Conservation (phyloP, 2,113 vertebrate species). For the Capreolus pygargus region DNA sequence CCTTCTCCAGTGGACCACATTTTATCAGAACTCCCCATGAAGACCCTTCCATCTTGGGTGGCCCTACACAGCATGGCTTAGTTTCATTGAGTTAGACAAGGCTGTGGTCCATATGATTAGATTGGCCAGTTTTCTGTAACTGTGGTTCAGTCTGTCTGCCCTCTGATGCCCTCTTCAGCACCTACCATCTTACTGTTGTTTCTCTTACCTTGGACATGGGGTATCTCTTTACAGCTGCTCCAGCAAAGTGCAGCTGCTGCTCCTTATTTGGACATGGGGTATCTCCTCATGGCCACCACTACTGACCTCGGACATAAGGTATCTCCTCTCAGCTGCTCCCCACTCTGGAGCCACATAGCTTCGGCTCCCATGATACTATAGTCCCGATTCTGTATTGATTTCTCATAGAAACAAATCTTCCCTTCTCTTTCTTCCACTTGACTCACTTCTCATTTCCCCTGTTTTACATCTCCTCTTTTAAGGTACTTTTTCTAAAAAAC, state of each 20-base stretch:
- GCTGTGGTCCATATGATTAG: neutral
- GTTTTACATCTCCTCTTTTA: neutral
- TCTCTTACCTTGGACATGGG: neutral
- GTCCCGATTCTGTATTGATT: neutral
- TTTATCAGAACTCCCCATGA: neutral
- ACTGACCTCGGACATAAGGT: neutral
- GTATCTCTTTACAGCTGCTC: neutral
- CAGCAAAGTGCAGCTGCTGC: neutral
- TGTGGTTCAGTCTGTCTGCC: neutral
- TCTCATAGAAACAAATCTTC: neutral
- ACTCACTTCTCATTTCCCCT: neutral
- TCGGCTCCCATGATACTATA: rapidly evolving
- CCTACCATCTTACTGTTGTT: neutral
- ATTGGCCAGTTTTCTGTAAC: neutral
- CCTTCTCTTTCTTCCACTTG: neutral
- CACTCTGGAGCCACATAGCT: rapidly evolving
- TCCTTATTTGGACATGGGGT: neutral
- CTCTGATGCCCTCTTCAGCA: neutral
- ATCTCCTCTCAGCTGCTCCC: rapidly evolving
- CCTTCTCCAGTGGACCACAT: neutral
- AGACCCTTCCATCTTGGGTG: neutral
- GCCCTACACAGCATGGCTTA: neutral
- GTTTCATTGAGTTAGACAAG: neutral
- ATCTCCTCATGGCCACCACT: neutral
- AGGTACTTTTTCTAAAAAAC: neutral